Conservation (phyloP, 2,797 vertebrate genomes). For the Pantherophis alleghaniensis region DNA sequence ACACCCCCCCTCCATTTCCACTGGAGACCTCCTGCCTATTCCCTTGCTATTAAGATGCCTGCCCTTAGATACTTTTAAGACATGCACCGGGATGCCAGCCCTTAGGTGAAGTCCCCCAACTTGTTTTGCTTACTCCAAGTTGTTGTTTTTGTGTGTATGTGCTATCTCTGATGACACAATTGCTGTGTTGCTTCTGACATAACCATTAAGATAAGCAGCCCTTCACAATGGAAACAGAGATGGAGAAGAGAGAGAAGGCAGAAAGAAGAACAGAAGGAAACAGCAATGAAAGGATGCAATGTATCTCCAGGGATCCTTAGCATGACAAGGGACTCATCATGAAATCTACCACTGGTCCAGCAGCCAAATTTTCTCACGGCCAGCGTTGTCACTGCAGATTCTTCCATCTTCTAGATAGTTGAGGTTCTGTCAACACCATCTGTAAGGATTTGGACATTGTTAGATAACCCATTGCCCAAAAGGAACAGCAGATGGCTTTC, state of each 20-base stretch:
- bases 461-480: slow-evolving; percentile 2
- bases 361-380: slow-evolving; percentile 73
- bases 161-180: slow-evolving; percentile 35
- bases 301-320: slow-evolving; percentile 66
- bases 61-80: slow-evolving; percentile 13
- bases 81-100: neutral
- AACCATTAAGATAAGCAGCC: slow-evolving; percentile 74
- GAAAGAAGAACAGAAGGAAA: slow-evolving; percentile 37
- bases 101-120: neutral
- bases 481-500: too few species aligned
- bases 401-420: slow-evolving; percentile 84
- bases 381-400: slow-evolving; percentile 70
- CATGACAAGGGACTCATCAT: slow-evolving; percentile 56
- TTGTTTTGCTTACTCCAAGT: neutral
- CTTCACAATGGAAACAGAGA: slow-evolving; percentile 73
- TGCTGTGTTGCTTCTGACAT: slow-evolving; percentile 68
- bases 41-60: neutral
- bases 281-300: slow-evolving; percentile 49
- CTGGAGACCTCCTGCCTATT: neutral
- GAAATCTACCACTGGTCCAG: slow-evolving; percentile 72
- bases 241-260: slow-evolving; percentile 49
- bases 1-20: neutral
- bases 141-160: slow-evolving; percentile 44
- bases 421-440: slow-evolving; percentile 96
- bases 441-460: slow-evolving; percentile 58